Conservation (phyloP, 2,888 invertebrate genomes). For the Rhamphomyia laevipes region DNA sequence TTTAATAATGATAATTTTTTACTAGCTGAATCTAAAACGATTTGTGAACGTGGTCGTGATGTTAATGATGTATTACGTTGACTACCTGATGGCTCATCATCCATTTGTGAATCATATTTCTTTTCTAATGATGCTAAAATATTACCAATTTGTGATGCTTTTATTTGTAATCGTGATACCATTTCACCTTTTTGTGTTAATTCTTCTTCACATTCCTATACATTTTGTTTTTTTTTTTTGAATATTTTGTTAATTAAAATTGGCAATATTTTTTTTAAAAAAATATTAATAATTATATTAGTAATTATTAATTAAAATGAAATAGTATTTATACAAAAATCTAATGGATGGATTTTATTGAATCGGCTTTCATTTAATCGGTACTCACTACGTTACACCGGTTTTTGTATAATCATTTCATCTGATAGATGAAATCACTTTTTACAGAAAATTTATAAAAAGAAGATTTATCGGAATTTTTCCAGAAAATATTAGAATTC, state of each 20-base stretch:
- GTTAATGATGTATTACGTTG: slow-evolving; percentile 33
- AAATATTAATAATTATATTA: too few species aligned
- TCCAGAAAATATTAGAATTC: too few species aligned
- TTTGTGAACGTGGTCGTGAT: slow-evolving; percentile 33
- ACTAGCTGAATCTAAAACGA: slow-evolving; percentile 32
- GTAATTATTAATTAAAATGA: too few species aligned
- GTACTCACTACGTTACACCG: too few species aligned
- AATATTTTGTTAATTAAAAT: neutral
- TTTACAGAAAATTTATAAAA: too few species aligned
- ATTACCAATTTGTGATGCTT: slow-evolving; percentile 91
- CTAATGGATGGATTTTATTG: too few species aligned
- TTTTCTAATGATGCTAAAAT: slow-evolving; percentile 83
- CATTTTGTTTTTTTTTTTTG: neutral
- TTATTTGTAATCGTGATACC: slow-evolving; percentile 88
- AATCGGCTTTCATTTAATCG: too few species aligned
- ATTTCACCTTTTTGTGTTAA: slow-evolving; percentile 93
- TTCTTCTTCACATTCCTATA: slow-evolving; percentile 84
- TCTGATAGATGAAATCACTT: too few species aligned
- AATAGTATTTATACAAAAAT: too few species aligned
- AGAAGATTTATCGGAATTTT: too few species aligned
- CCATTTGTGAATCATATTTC: slow-evolving; percentile 40
- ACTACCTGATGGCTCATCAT: slow-evolving; percentile 46
- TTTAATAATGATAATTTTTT: slow-evolving; percentile 28
- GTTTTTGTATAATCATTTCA: too few species aligned
- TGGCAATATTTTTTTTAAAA: too few species aligned